Conservation (phyloP, 2,113 vertebrate species). For the Nesogale talazaci region DNA sequence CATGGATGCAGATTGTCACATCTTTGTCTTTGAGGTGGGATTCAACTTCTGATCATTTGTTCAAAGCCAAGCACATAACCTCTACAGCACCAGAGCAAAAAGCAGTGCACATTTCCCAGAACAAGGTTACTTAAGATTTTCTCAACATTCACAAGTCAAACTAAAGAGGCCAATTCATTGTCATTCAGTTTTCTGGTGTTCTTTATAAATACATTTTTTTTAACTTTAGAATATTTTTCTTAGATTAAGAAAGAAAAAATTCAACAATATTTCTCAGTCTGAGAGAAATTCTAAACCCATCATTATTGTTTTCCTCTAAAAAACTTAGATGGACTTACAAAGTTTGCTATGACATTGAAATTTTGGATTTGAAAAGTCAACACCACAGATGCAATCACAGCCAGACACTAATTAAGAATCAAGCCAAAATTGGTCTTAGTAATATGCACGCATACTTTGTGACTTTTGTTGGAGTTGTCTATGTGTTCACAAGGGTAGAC, state of each 20-base stretch:
- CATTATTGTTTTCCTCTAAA: constrained; percentile 40
- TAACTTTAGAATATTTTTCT: constrained; percentile 49
- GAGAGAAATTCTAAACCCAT: constrained; percentile 34
- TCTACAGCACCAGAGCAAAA: neutral
- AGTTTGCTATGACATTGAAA: constrained; percentile 58
- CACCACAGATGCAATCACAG: constrained; percentile 78
- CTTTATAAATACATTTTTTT: constrained; percentile 56
- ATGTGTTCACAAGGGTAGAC: constrained; percentile 63
- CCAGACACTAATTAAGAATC: constrained; percentile 73
- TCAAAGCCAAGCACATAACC: neutral
- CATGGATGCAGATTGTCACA: neutral
- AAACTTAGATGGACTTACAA: constrained; percentile 62
- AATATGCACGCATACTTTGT: constrained; percentile 51
- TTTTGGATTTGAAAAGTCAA: constrained; percentile 74
- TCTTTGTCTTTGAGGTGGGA: neutral
- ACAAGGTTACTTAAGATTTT: constrained; percentile 12
- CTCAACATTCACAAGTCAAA: constrained; percentile 21
- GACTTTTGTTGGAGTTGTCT: constrained; percentile 49
- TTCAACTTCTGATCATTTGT: neutral
- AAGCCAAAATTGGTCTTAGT: constrained; percentile 58
- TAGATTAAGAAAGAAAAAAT: constrained; percentile 38
- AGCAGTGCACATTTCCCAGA: neutral
- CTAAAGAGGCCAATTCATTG: constrained; percentile 42
- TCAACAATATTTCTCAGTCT: constrained; percentile 18
- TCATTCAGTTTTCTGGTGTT: constrained; percentile 66